These are phyloP conservation scores for Palaemon carinicauda DNA, from an alignment of 1,140 invertebrate genomes.

Conservation along the genomic window DNA sequence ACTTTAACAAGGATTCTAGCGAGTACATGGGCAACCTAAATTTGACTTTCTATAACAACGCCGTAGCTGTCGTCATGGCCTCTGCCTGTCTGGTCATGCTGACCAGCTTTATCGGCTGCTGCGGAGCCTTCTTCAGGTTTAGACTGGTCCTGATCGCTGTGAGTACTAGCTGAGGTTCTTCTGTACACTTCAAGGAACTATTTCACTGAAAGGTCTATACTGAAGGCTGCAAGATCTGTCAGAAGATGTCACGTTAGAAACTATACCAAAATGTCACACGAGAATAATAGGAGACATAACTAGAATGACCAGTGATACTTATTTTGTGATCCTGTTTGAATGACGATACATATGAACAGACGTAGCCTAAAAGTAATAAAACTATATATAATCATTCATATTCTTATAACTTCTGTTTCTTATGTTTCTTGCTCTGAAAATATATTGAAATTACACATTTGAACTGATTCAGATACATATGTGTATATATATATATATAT, in stretches of 20 bases:
- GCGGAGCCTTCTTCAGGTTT: constrained; percentile 65
- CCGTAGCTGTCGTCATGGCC: constrained; percentile 79
- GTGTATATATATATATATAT: too few relatives aligned
- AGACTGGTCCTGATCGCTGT: constrained; percentile 61
- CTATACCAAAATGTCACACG: too few relatives aligned
- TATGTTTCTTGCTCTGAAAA: too few relatives aligned
- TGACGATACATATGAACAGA: background rate
- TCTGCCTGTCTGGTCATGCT: constrained; percentile 76
- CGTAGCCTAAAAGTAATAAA: background rate
- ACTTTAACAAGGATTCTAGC: constrained; percentile 79
- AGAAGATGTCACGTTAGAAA: too few relatives aligned
- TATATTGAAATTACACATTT: too few relatives aligned
- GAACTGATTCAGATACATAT: too few relatives aligned
- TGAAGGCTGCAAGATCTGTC: too few relatives aligned
- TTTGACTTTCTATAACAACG: constrained; percentile 79
- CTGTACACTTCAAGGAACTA: background rate
- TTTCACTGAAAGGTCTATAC: too few relatives aligned
- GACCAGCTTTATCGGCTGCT: constrained; percentile 76
- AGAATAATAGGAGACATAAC: too few relatives aligned
- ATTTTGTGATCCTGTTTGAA: background rate
- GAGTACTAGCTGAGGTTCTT: constrained; percentile 34
- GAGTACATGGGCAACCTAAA: constrained; percentile 80
- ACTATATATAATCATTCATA: too few relatives aligned
- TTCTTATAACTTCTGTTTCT: too few relatives aligned
- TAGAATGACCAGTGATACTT: too few relatives aligned